Percentiles rank a stretch among this genome's conserved stretches.
These are phyloP conservation scores for Paramormyrops kingsleyae DNA, from an alignment of 2,113 vertebrate genomes.

Conservation along the genomic window DNA sequence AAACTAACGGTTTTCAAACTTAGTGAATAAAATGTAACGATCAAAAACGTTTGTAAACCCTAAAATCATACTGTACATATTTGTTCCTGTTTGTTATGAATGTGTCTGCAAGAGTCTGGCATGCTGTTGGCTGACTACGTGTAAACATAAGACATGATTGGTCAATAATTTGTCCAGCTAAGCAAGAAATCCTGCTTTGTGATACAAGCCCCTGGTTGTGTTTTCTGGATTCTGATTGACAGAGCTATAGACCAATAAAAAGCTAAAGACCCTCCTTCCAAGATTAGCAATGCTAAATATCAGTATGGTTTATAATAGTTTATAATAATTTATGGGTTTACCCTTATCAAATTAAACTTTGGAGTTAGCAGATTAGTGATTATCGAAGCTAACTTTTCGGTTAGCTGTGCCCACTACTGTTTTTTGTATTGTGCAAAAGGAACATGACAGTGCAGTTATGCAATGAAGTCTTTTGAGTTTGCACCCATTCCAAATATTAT, in stretches of 20 bases:
- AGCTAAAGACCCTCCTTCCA: background rate
- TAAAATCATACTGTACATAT: too few relatives aligned
- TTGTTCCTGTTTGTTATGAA: too few relatives aligned
- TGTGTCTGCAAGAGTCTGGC: too few relatives aligned
- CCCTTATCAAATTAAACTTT: background rate
- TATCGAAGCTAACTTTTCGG: background rate
- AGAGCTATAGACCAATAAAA: background rate
- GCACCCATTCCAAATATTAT: background rate
- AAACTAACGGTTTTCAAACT: too few relatives aligned
- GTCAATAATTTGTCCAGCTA: background rate
- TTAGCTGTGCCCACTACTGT: background rate
- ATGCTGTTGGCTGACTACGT: too few relatives aligned
- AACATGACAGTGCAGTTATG: background rate
- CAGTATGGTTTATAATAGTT: background rate
- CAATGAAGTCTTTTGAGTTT: background rate
- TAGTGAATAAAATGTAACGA: too few relatives aligned
- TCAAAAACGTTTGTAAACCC: too few relatives aligned
- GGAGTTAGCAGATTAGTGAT: background rate
- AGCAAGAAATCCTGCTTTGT: background rate
- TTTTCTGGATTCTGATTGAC: background rate
- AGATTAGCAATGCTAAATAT: background rate
- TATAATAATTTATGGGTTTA: background rate
- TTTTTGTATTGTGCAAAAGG: background rate
- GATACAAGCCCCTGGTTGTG: background rate
- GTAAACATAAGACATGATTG: too few relatives aligned